Evolutionary conservation across 2,797 vertebrate species (phyloP).

Genomic region (Pangasius krempfi): DNA sequence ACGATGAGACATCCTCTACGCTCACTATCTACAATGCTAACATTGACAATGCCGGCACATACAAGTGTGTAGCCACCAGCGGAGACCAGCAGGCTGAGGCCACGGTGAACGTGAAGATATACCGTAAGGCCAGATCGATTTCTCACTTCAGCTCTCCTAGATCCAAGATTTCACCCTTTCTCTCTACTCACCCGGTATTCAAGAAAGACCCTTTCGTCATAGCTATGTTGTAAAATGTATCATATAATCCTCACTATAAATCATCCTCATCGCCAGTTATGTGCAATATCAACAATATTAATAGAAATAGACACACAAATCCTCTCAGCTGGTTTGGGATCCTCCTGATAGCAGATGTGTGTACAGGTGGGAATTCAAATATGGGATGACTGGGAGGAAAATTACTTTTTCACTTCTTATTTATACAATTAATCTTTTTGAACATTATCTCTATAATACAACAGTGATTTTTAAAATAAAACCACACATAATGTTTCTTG

Average conservation of each 20-base stretch:
- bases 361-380: not conserved
- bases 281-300: not conserved
- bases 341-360: not conserved
- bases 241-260: not conserved
- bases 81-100: constrained; percentile 86
- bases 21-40: constrained; percentile 94
- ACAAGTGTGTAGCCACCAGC: constrained; percentile 88
- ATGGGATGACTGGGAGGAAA: not conserved
- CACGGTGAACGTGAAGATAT: constrained; percentile 94
- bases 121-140: constrained; percentile 79
- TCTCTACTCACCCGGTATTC: not conserved
- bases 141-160: not conserved
- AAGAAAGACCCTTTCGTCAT: not conserved
- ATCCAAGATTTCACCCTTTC: not conserved
- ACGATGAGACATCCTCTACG: constrained; percentile 89
- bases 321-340: not conserved
- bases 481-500: not conserved
- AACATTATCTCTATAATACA: not conserved
- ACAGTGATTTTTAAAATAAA: not conserved
- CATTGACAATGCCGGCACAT: constrained; percentile 89
- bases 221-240: not conserved
- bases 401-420: not conserved
- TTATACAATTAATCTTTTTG: not conserved
- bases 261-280: not conserved
- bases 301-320: not conserved